These are phyloP conservation scores for Pipistrellus pygmaeus DNA, from an alignment of 2,797 vertebrate genomes.

Conservation along the genomic window DNA sequence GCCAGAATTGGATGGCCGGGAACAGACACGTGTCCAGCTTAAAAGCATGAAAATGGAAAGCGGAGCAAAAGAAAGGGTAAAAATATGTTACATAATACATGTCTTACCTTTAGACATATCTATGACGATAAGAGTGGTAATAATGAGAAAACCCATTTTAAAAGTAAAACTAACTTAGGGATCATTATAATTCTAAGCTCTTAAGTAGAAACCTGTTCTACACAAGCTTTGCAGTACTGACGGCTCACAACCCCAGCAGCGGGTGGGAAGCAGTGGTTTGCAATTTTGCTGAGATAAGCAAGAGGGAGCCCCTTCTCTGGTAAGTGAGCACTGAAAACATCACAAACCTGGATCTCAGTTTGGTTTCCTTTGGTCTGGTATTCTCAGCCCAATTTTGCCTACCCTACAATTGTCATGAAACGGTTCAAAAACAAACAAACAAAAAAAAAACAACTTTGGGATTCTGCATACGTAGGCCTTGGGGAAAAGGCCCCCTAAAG, in stretches of 20 bases:
- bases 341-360: background rate
- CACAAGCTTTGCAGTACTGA: background rate
- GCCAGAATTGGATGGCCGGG: background rate
- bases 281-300: constrained; percentile 2
- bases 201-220: constrained; percentile 9
- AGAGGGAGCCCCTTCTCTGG: background rate
- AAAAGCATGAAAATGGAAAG: background rate
- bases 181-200: background rate
- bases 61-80: background rate
- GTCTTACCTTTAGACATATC: background rate
- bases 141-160: background rate
- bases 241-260: background rate
- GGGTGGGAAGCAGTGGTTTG: background rate
- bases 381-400: background rate
- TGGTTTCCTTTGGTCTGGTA: background rate
- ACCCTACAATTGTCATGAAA: background rate
- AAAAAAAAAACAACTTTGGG: background rate
- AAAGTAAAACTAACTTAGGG: constrained; percentile 17
- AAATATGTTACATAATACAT: background rate
- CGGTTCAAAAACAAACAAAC: background rate
- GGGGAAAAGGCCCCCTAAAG: background rate
- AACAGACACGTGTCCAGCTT: background rate
- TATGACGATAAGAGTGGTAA: background rate
- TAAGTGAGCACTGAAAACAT: background rate
- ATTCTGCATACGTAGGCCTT: background rate